Evolutionary conservation across 1,140 invertebrate species (phyloP).

Genomic region (Cepaea nemoralis): DNA sequence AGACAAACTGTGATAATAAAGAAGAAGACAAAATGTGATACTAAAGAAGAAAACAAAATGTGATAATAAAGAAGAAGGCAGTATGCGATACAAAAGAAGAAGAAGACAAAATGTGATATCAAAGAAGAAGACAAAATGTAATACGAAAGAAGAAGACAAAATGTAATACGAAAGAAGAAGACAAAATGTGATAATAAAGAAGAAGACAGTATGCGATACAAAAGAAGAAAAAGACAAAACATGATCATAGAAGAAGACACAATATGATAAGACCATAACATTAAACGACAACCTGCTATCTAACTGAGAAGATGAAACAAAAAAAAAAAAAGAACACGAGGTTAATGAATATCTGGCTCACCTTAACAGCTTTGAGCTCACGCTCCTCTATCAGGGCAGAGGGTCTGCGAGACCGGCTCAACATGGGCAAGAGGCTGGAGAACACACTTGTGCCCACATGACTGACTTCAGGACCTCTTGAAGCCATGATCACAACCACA

Average conservation of each 20-base stretch:
- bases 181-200: no score
- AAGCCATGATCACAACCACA: conserved; percentile 32
- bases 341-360: conserved; percentile 15
- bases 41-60: conserved; percentile 13
- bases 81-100: neutral
- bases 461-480: conserved; percentile 3
- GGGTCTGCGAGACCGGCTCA: conserved; percentile 57
- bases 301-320: conserved; percentile 31
- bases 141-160: no score
- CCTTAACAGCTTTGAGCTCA: conserved; percentile 53
- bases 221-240: no score
- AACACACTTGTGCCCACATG: neutral
- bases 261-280: conserved; percentile 15
- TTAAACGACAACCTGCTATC: no score
- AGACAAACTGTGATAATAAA: no score
- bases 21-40: no score
- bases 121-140: no score
- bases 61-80: neutral
- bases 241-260: no score
- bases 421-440: conserved; percentile 47
- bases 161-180: no score
- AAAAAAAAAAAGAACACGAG: conserved; percentile 28
- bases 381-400: conserved; percentile 57
- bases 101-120: no score
- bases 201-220: no score